Evolutionary conservation across 2,888 invertebrate species (phyloP).

Genomic region (Zygaena filipendulae): DNA sequence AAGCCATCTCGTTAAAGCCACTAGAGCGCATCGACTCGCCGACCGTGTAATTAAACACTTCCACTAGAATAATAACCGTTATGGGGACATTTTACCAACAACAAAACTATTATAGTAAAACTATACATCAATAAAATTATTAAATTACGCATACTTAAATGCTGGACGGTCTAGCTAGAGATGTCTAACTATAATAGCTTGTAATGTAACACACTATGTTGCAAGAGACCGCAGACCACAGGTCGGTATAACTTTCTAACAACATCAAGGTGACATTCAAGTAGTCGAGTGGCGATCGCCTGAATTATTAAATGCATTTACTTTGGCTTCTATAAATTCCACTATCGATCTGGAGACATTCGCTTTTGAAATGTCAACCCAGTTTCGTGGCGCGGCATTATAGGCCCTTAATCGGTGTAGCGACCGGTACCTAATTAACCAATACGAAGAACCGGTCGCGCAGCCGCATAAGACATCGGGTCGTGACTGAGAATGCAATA

Average conservation of each 20-base stretch:
- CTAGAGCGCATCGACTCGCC: conserved; percentile 44
- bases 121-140: conserved; percentile 38
- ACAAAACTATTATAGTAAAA: conserved; percentile 54
- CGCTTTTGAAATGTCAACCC: conserved; percentile 32
- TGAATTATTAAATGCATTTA: too few relatives aligned
- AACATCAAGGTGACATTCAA: too few relatives aligned
- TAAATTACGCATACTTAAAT: too few relatives aligned
- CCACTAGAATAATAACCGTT: conserved; percentile 57
- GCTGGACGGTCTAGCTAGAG: too few relatives aligned
- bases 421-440: conserved; percentile 16
- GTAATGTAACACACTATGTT: too few relatives aligned
- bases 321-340: conserved; percentile 1
- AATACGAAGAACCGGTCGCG: conserved; percentile 20
- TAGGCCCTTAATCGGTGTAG: conserved; percentile 17
- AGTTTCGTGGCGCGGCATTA: too few relatives aligned
- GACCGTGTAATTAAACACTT: conserved; percentile 62
- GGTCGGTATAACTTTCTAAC: too few relatives aligned
- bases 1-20: conserved; percentile 48
- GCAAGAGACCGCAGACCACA: too few relatives aligned
- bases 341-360: conserved; percentile 8
- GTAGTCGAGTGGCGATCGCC: too few relatives aligned
- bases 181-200: too few relatives aligned
- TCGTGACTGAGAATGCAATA: conserved; percentile 42
- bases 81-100: conserved; percentile 44
- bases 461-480: conserved; percentile 23